A percentile compares a stretch with the other conserved stretches of the same genome.
Evolutionary conservation across 2,888 invertebrate genomes (phyloP).

Genomic region (Pseudolycoriella hygida): DNA sequence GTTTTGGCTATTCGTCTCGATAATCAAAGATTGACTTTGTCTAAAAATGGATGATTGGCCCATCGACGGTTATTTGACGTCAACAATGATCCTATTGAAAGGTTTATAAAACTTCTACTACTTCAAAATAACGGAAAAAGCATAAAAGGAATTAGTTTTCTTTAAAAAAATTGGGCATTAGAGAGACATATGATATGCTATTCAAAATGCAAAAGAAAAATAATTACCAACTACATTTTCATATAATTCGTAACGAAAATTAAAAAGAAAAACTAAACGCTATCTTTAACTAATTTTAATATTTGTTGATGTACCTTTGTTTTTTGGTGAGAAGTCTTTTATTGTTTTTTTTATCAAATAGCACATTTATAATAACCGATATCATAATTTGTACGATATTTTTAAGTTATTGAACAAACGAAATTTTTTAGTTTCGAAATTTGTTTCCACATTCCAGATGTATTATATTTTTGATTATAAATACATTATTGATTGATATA

Average conservation of each 20-base stretch:
- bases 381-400: too few relatives aligned
- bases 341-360: constrained; percentile 11
- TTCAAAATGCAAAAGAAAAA: constrained; percentile 7
- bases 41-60: too few relatives aligned
- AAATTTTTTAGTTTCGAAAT: not conserved
- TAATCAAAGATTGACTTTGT: too few relatives aligned
- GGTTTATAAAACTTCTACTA: too few relatives aligned
- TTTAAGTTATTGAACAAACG: too few relatives aligned
- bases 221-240: constrained; percentile 6
- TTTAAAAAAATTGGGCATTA: too few relatives aligned
- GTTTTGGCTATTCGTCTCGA: too few relatives aligned
- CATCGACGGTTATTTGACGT: too few relatives aligned
- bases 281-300: not conserved
- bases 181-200: too few relatives aligned
- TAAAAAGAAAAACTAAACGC: not conserved
- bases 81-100: too few relatives aligned
- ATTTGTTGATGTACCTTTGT: constrained; percentile 25
- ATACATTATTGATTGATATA: constrained; percentile 10
- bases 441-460: constrained; percentile 9
- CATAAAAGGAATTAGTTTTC: too few relatives aligned
- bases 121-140: too few relatives aligned
- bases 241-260: not conserved
- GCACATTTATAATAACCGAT: not conserved
- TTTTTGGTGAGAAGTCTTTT: constrained; percentile 28
- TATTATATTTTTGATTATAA: not conserved